Evolutionary conservation across 2,888 invertebrate species (phyloP).

Genomic region (Orthosia gothica): DNA sequence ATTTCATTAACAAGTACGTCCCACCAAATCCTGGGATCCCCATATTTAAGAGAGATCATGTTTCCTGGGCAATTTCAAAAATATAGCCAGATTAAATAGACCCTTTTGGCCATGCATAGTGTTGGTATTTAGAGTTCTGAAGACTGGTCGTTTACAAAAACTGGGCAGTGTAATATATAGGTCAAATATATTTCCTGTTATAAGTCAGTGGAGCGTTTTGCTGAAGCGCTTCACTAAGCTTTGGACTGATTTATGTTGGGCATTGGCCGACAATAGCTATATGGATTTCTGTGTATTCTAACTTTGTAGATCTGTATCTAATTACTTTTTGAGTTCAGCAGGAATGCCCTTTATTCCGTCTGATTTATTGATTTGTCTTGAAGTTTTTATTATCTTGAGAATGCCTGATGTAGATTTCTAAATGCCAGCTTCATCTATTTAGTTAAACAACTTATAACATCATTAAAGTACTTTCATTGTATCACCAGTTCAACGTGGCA

Average conservation of each 20-base stretch:
- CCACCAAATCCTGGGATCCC: conserved; percentile 33
- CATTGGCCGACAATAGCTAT: conserved; percentile 71
- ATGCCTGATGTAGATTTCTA: not conserved
- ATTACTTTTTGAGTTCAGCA: conserved; percentile 34
- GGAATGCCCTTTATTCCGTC: not conserved
- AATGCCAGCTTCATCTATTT: not conserved
- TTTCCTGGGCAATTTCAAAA: conserved; percentile 70
- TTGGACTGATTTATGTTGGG: conserved; percentile 82
- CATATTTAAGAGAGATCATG: conserved; percentile 65
- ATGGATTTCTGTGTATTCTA: conserved; percentile 71
- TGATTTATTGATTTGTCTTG: not conserved
- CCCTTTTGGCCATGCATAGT: conserved; percentile 49
- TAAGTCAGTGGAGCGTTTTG: conserved; percentile 86
- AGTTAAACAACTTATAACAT: too few relatives aligned
- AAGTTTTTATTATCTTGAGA: not conserved
- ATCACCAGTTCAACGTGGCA: too few relatives aligned
- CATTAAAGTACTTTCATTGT: too few relatives aligned
- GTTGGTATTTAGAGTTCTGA: conserved; percentile 58
- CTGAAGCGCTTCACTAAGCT: conserved; percentile 83
- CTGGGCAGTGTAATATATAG: conserved; percentile 77
- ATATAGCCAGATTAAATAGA: conserved; percentile 70
- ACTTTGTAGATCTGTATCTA: conserved; percentile 40
- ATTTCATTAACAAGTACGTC: conserved; percentile 60
- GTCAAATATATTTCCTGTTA: conserved; percentile 86
- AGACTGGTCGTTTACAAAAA: conserved; percentile 64